Evolutionary conservation across 2,113 vertebrate species (phyloP).

Genomic region (Raja brachyura): DNA sequence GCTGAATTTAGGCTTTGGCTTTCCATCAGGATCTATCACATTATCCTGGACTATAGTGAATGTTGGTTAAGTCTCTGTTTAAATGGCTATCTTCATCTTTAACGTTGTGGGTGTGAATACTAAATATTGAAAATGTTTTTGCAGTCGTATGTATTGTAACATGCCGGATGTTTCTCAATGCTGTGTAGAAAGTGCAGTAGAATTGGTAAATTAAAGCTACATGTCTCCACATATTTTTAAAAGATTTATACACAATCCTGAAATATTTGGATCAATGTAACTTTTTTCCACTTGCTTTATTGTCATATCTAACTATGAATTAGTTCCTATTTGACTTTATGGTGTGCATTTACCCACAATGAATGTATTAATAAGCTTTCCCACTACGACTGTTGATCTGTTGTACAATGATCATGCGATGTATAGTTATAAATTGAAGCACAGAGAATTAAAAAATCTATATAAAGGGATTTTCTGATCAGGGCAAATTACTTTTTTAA

Average conservation of each 20-base stretch:
- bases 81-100: background rate
- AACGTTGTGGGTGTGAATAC: background rate
- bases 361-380: background rate
- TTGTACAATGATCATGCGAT: background rate
- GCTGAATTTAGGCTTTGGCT: background rate
- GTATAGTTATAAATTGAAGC: background rate
- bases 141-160: background rate
- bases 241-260: constrained; percentile 5
- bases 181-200: background rate
- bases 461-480: background rate
- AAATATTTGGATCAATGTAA: background rate
- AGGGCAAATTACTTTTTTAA: background rate
- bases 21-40: background rate
- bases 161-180: background rate
- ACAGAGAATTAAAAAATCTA: background rate
- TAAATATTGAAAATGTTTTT: background rate
- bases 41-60: background rate
- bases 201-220: background rate
- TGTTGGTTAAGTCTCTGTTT: background rate
- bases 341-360: background rate
- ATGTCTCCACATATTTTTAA: background rate
- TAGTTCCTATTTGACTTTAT: background rate
- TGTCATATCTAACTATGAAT: background rate
- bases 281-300: background rate
- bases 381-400: background rate